Conservation (phyloP, 2,888 invertebrate genomes). For the Cataglyphis rosenhaueri region DNA sequence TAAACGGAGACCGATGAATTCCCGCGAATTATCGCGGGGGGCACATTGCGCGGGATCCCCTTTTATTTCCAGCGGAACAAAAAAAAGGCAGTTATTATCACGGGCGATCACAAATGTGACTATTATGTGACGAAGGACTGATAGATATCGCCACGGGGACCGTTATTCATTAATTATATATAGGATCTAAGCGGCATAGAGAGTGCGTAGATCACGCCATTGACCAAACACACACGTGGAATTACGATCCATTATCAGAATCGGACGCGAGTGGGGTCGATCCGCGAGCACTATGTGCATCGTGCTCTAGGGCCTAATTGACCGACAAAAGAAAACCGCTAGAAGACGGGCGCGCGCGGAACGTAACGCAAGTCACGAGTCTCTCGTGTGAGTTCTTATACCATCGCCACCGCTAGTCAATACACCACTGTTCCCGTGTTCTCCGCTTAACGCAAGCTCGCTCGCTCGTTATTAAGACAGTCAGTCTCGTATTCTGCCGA, state of each 20-base stretch:
- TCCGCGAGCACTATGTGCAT: slow-evolving; percentile 11
- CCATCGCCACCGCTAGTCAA: slow-evolving; percentile 20
- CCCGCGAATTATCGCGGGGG: slow-evolving; percentile 57
- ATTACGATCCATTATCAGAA: slow-evolving; percentile 69
- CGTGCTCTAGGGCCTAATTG: slow-evolving; percentile 66
- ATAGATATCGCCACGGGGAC: slow-evolving; percentile 28
- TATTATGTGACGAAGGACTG: background rate
- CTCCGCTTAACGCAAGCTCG: slow-evolving; percentile 41
- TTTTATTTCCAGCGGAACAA: background rate
- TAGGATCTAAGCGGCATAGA: slow-evolving; percentile 49
- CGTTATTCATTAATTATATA: slow-evolving; percentile 72
- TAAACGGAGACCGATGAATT: slow-evolving; percentile 65
- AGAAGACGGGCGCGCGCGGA: slow-evolving; percentile 35
- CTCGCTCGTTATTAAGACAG: slow-evolving; percentile 35
- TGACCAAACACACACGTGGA: slow-evolving; percentile 60
- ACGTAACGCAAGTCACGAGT: slow-evolving; percentile 53
- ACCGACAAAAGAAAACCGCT: slow-evolving; percentile 64
- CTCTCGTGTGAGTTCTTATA: slow-evolving; percentile 45
- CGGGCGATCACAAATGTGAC: slow-evolving; percentile 24
- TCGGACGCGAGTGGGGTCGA: slow-evolving; percentile 35
- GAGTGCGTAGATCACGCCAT: slow-evolving; percentile 23
- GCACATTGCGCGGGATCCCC: background rate
- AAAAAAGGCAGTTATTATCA: slow-evolving; percentile 45
- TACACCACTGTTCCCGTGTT: slow-evolving; percentile 32
- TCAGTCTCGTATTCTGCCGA: background rate